Evolutionary conservation across 2,113 vertebrate genomes (phyloP).

Genomic region (Ascaphus truei): DNA sequence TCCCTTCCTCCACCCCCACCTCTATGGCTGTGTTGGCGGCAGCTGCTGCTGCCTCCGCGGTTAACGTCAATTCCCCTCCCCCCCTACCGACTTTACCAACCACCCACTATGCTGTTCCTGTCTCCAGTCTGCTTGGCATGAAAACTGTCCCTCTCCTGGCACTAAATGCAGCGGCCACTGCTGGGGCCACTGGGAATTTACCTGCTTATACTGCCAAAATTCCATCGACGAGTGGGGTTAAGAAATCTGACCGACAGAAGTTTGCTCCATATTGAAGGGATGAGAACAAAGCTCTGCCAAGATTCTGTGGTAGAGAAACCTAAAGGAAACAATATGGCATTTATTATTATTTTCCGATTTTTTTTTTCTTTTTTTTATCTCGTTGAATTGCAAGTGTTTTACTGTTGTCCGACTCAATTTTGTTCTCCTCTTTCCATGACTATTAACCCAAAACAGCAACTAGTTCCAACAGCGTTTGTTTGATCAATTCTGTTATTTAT

Average conservation of each 20-base stretch:
- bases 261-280: constrained; percentile 85
- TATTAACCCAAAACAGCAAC: constrained; percentile 51
- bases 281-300: constrained; percentile 57
- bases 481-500: constrained; percentile 20
- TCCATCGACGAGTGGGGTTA: constrained; percentile 65
- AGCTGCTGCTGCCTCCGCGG: constrained; percentile 64
- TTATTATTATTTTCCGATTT: constrained; percentile 33
- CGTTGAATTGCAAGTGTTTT: constrained; percentile 56
- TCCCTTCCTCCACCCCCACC: constrained; percentile 77
- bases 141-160: constrained; percentile 84
- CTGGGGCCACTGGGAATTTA: constrained; percentile 75
- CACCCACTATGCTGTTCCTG: constrained; percentile 84
- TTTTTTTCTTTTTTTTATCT: too few relatives aligned
- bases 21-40: constrained; percentile 82
- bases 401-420: constrained; percentile 52
- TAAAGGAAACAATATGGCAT: constrained; percentile 57
- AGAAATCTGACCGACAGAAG: constrained; percentile 90
- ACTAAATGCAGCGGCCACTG: constrained; percentile 72
- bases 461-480: constrained; percentile 60
- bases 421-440: constrained; percentile 56
- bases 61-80: constrained; percentile 79
- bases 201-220: constrained; percentile 82
- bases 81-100: constrained; percentile 70
- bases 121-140: constrained; percentile 94
- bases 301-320: constrained; percentile 58